phyloP scores from a whole-genome alignment of 2,888 invertebrate species.

The Trilocha varians region DNA sequence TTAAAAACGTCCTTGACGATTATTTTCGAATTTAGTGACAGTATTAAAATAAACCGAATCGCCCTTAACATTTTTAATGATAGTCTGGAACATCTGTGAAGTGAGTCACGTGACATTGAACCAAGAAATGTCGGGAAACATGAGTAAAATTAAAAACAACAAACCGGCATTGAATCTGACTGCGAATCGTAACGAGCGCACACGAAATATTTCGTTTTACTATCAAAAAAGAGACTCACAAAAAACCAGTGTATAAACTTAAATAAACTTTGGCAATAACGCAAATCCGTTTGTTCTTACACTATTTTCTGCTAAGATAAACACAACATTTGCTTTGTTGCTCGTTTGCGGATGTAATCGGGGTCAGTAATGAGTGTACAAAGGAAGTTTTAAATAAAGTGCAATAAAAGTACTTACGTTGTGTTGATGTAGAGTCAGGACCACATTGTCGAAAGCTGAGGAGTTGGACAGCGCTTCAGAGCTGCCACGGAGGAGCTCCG shows the following conservation, averaged over 20 bases:
- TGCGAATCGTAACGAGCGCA: conserved; percentile 37
- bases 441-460: conserved; percentile 65
- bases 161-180: conserved; percentile 46
- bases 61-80: conserved; percentile 64
- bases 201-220: conserved; percentile 17
- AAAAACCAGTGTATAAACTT: conserved; percentile 37
- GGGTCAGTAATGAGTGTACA: conserved; percentile 29
- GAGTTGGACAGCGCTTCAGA: conserved; percentile 83
- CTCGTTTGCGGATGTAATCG: conserved; percentile 34
- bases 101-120: conserved; percentile 66
- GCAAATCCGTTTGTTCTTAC: conserved; percentile 42
- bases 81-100: conserved; percentile 12
- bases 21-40: conserved; percentile 36
- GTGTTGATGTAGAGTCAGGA: conserved; percentile 63
- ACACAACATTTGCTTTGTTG: conserved; percentile 52
- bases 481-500: conserved; percentile 84
- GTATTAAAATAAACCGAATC: conserved; percentile 48
- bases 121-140: conserved; percentile 41
- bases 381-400: conserved; percentile 20
- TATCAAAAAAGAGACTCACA: conserved; percentile 23
- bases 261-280: conserved; percentile 49
- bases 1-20: conserved; percentile 20
- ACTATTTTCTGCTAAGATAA: conserved; percentile 53
- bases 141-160: conserved; percentile 42
- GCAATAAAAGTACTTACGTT: conserved; percentile 50